Evolutionary conservation across 1,140 invertebrate species (phyloP).

Genomic region (Drosophila watanabei): DNA sequence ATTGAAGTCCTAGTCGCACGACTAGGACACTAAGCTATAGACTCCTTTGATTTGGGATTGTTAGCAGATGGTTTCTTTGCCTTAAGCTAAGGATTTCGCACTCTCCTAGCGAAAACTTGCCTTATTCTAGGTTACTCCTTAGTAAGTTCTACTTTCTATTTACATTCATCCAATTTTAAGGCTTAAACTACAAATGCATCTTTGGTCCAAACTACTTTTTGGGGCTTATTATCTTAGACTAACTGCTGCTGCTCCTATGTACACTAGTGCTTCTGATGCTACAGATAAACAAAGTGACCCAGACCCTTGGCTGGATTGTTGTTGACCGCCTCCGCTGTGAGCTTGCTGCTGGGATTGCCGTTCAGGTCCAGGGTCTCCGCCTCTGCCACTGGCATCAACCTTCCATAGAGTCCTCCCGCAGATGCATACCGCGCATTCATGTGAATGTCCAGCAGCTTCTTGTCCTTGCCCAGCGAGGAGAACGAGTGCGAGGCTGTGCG

Average conservation of each 20-base stretch:
- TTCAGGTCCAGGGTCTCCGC: slow-evolving; percentile 58
- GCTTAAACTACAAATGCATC: slow-evolving; percentile 77
- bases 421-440: slow-evolving; percentile 70
- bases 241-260: slow-evolving; percentile 7
- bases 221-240: slow-evolving; percentile 1
- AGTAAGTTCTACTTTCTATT: slow-evolving; percentile 28
- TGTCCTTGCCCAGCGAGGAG: slow-evolving; percentile 83
- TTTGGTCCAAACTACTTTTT: slow-evolving; percentile 66
- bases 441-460: slow-evolving; percentile 81
- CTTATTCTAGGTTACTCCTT: not conserved
- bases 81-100: slow-evolving; percentile 5
- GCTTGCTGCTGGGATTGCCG: slow-evolving; percentile 47
- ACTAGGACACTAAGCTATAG: slow-evolving; percentile 74
- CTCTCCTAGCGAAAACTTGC: slow-evolving; percentile 12
- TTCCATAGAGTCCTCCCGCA: slow-evolving; percentile 41
- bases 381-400: slow-evolving; percentile 64
- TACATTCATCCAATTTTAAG: slow-evolving; percentile 32
- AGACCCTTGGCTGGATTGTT: slow-evolving; percentile 82
- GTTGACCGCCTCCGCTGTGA: slow-evolving; percentile 74
- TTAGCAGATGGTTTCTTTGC: slow-evolving; percentile 51
- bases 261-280: slow-evolving; percentile 11
- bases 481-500: slow-evolving; percentile 80
- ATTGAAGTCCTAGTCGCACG: slow-evolving; percentile 49
- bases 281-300: slow-evolving; percentile 82
- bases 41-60: slow-evolving; percentile 66